These are phyloP conservation scores for Pterophyllum scalare DNA, from an alignment of 2,113 vertebrate genomes.

Conservation along the genomic window DNA sequence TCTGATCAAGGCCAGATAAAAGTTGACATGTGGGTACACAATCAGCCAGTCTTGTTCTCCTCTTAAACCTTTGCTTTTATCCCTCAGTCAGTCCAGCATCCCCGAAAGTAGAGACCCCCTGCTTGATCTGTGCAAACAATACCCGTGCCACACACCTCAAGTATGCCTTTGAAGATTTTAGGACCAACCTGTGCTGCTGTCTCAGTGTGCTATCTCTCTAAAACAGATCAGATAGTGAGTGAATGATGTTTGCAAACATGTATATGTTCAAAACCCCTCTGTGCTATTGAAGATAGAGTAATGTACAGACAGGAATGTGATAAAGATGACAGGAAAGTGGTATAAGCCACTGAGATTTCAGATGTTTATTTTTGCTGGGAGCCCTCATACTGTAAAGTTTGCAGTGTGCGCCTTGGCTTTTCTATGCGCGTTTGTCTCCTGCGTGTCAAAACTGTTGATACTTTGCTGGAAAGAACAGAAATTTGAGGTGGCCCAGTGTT, in stretches of 20 bases:
- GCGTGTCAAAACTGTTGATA: conserved; percentile 24
- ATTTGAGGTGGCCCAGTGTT: conserved; percentile 33
- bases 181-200: conserved; percentile 38
- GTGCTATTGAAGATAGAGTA: conserved; percentile 47
- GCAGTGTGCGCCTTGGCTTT: not conserved
- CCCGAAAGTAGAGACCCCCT: conserved; percentile 22
- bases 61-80: conserved; percentile 43
- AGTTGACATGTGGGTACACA: conserved; percentile 44
- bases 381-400: conserved; percentile 44
- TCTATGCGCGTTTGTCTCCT: conserved; percentile 11
- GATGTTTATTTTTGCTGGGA: conserved; percentile 41
- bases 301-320: conserved; percentile 61
- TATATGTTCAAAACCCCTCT: conserved; percentile 21
- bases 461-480: conserved; percentile 20
- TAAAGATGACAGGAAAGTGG: conserved; percentile 63
- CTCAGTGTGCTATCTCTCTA: conserved; percentile 36
- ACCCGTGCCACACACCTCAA: conserved; percentile 55
- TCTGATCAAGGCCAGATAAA: conserved; percentile 31
- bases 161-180: conserved; percentile 66
- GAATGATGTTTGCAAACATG: conserved; percentile 53
- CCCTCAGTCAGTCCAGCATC: conserved; percentile 8
- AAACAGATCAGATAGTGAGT: conserved; percentile 61
- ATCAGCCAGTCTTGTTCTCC: conserved; percentile 41
- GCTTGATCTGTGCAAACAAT: conserved; percentile 57
- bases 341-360: conserved; percentile 29